Percentiles rank a stretch among this genome's conserved stretches.
These are phyloP conservation scores for Oopsacas minuta DNA, from an alignment of 37 sponge, comb jelly and placozoan genomes.

Conservation along the genomic window DNA sequence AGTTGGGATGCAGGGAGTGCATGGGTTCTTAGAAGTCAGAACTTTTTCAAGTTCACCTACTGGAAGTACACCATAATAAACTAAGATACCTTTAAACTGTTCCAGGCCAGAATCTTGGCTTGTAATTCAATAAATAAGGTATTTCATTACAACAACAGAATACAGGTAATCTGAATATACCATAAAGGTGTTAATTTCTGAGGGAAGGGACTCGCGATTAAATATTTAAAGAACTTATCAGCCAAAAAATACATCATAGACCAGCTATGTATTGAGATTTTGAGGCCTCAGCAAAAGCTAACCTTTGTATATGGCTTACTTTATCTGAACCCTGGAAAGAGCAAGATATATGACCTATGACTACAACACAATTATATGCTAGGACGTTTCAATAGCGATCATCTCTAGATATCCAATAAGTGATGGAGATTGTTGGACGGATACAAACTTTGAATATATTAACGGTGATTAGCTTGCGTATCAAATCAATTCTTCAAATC, in stretches of 20 bases:
- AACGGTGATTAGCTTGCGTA: background rate
- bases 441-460: background rate
- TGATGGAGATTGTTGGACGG: background rate
- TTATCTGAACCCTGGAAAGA: background rate
- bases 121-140: no score
- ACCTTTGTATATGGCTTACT: slow-evolving; percentile 16
- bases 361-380: background rate
- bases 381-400: background rate
- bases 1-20: background rate
- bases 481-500: no score
- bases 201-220: background rate
- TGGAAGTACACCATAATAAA: background rate
- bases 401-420: background rate
- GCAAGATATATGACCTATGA: background rate
- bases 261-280: background rate
- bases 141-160: no score
- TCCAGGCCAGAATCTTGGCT: no score
- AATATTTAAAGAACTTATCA: background rate
- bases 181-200: no score
- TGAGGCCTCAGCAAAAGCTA: background rate
- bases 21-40: background rate
- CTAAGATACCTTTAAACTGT: no score
- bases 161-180: no score
- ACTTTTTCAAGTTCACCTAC: slow-evolving; percentile 76
- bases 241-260: background rate